Conservation (phyloP, 2,113 vertebrate genomes). For the Heterotis niloticus region DNA sequence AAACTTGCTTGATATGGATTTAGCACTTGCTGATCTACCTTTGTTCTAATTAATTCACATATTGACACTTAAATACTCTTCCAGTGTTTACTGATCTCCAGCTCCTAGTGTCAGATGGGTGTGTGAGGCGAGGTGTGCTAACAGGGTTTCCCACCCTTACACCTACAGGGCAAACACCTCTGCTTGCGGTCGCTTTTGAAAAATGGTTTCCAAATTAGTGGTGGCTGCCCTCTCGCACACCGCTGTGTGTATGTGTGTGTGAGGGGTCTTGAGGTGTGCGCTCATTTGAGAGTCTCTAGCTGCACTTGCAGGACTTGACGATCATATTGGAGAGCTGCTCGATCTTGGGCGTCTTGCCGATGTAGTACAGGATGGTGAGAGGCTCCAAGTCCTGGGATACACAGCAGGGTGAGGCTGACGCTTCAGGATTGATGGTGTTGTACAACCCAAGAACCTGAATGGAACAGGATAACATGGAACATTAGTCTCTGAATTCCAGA, state of each 20-base stretch:
- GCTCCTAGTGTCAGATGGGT: conserved; percentile 43
- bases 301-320: conserved; percentile 98
- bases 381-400: conserved; percentile 95
- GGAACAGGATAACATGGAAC: conserved; percentile 32
- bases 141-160: conserved; percentile 32
- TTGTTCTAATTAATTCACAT: conserved; percentile 85
- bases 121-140: conserved; percentile 49
- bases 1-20: conserved; percentile 65
- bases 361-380: conserved; percentile 94
- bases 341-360: conserved; percentile 94
- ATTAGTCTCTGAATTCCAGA: neutral
- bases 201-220: neutral
- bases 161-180: neutral
- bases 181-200: neutral
- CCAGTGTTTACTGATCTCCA: conserved; percentile 83
- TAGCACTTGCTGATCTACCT: conserved; percentile 67
- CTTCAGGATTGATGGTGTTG: conserved; percentile 93
- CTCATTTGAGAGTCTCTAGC: conserved; percentile 65
- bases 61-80: conserved; percentile 86
- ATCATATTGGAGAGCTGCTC: conserved; percentile 98
- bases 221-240: too few species aligned
- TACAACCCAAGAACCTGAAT: conserved; percentile 87
- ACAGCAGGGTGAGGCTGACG: conserved; percentile 90
- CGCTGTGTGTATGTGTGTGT: conserved; percentile 25
- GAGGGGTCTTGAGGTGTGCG: conserved; percentile 21